phyloP scores from a whole-genome alignment of 2,113 vertebrate species.

The Gymnogyps californianus region DNA sequence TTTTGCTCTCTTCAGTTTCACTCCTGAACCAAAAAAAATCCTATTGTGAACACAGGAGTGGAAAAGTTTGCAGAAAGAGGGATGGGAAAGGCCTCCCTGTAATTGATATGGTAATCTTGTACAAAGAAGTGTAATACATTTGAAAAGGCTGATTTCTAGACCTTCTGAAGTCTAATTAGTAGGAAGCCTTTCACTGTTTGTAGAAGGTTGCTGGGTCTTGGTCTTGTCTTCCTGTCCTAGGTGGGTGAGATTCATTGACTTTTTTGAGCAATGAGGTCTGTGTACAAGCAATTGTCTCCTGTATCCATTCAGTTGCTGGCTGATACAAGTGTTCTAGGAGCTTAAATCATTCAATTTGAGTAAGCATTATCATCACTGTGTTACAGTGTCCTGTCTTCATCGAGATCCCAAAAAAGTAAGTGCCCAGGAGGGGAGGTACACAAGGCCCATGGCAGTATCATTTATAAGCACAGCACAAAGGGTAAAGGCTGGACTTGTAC shows the following conservation, averaged over 20 bases:
- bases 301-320: not conserved
- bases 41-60: not conserved
- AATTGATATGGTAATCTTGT: not conserved
- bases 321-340: not conserved
- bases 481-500: not conserved
- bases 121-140: not conserved
- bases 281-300: not conserved
- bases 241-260: not conserved
- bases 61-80: not conserved
- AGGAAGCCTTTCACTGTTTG: not conserved
- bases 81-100: not conserved
- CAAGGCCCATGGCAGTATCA: not conserved
- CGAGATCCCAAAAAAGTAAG: not conserved
- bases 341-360: not conserved
- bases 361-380: not conserved
- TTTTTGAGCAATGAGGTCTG: not conserved
- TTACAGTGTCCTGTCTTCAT: not conserved
- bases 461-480: conserved; percentile 1
- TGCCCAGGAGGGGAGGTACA: not conserved
- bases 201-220: not conserved
- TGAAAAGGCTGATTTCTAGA: not conserved
- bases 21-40: not conserved
- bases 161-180: not conserved
- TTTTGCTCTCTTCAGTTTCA: not conserved
- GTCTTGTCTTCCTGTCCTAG: not conserved